Conservation (phyloP, 1,140 invertebrate genomes). For the Cotesia glomerata region DNA sequence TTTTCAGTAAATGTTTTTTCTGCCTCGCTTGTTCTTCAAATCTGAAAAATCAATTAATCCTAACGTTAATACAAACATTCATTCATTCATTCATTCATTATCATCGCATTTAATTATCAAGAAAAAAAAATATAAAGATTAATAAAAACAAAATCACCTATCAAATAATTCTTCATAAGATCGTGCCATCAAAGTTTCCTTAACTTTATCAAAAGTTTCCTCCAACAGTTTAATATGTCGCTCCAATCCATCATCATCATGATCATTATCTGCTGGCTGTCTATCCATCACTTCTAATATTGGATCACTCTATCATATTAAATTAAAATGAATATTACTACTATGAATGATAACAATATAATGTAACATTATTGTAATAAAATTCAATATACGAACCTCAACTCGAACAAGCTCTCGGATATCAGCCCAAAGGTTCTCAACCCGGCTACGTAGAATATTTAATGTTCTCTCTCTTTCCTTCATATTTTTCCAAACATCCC, state of each 20-base stretch:
- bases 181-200: slow-evolving; percentile 54
- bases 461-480: slow-evolving; percentile 66
- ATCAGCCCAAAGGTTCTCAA: slow-evolving; percentile 65
- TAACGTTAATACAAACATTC: background rate
- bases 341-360: background rate
- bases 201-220: slow-evolving; percentile 58
- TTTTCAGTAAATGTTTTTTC: slow-evolving; percentile 59
- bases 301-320: slow-evolving; percentile 53
- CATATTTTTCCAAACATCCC: slow-evolving; percentile 68
- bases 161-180: slow-evolving; percentile 63
- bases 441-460: slow-evolving; percentile 60
- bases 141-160: slow-evolving; percentile 52
- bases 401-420: slow-evolving; percentile 66
- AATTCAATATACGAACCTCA: slow-evolving; percentile 59
- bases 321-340: background rate
- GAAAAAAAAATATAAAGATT: too few species aligned
- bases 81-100: background rate
- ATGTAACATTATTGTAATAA: slow-evolving; percentile 14
- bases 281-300: slow-evolving; percentile 29
- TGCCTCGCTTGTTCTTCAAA: slow-evolving; percentile 67
- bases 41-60: slow-evolving; percentile 47
- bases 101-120: too few species aligned
- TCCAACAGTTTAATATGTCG: slow-evolving; percentile 59
- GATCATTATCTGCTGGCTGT: slow-evolving; percentile 46
- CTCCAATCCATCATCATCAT: slow-evolving; percentile 60